These are phyloP conservation scores for Lordiphosa mommai DNA, from an alignment of 1,140 invertebrate species.

Conservation along the genomic window DNA sequence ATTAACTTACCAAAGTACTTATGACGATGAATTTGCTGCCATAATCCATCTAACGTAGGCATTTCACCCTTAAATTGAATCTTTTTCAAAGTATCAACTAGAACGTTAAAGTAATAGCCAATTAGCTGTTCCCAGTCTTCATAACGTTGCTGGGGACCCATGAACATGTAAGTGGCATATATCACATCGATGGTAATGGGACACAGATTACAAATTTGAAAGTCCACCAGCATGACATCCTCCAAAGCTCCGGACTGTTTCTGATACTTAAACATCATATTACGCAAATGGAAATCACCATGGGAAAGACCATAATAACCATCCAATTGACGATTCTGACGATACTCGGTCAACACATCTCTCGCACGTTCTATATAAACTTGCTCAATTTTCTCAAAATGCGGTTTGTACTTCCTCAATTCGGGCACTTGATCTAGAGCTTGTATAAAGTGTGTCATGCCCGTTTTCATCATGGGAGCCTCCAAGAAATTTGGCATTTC, in stretches of 20 bases:
- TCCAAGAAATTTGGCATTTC: conserved; percentile 4
- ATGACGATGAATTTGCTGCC: conserved; percentile 21
- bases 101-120: conserved; percentile 31
- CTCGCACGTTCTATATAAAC: conserved; percentile 1
- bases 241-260: conserved; percentile 15
- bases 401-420: conserved; percentile 14
- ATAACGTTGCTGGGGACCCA: conserved; percentile 33
- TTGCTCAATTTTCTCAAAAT: conserved; percentile 13
- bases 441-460: conserved; percentile 39
- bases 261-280: conserved; percentile 58
- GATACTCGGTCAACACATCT: conserved; percentile 1
- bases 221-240: conserved; percentile 55
- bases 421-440: conserved; percentile 18
- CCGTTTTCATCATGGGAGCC: conserved; percentile 25
- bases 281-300: conserved; percentile 54
- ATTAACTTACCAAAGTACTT: conserved; percentile 33
- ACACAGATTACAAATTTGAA: conserved; percentile 36
- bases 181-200: conserved; percentile 38
- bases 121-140: conserved; percentile 28
- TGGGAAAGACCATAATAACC: conserved; percentile 16
- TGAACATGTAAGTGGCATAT: conserved; percentile 44
- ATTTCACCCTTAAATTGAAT: conserved; percentile 41
- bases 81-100: conserved; percentile 32
- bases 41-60: conserved; percentile 25
- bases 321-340: not conserved